Percentiles rank a stretch among this genome's conserved stretches.
Conservation (phyloP, 2,888 invertebrate species). For the Melipona bicolor region DNA sequence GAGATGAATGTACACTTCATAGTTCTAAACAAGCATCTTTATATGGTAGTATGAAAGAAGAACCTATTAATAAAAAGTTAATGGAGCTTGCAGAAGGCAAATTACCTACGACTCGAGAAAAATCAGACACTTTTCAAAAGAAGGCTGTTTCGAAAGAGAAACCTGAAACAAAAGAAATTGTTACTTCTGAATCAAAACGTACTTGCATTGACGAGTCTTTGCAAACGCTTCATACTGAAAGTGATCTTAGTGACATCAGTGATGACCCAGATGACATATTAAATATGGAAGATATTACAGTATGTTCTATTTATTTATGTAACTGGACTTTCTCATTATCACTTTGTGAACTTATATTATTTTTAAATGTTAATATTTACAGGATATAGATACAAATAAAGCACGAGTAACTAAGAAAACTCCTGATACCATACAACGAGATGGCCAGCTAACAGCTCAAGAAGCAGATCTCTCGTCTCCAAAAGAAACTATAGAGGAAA, state of each 20-base stretch:
- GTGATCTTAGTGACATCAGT: constrained; percentile 93
- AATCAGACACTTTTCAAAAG: constrained; percentile 80
- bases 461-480: constrained; percentile 76
- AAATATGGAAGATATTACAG: constrained; percentile 87
- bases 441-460: constrained; percentile 75
- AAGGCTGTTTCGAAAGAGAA: constrained; percentile 80
- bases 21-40: constrained; percentile 79
- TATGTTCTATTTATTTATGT: constrained; percentile 25
- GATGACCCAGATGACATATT: constrained; percentile 95
- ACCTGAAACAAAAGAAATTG: constrained; percentile 73
- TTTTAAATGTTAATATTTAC: constrained; percentile 12
- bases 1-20: constrained; percentile 78
- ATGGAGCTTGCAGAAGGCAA: constrained; percentile 82
- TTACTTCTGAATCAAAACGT: constrained; percentile 75
- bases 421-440: constrained; percentile 67
- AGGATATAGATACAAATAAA: constrained; percentile 69
- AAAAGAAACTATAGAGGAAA: constrained; percentile 76
- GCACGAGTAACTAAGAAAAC: constrained; percentile 71
- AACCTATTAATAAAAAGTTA: constrained; percentile 82
- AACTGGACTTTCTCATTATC: background rate
- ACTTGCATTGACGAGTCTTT: constrained; percentile 83
- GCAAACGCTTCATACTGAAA: constrained; percentile 87
- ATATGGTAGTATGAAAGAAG: constrained; percentile 83
- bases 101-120: constrained; percentile 80
- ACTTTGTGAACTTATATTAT: background rate